Evolutionary conservation across 2,888 invertebrate species (phyloP).

Genomic region (Oscheius sp.): DNA sequence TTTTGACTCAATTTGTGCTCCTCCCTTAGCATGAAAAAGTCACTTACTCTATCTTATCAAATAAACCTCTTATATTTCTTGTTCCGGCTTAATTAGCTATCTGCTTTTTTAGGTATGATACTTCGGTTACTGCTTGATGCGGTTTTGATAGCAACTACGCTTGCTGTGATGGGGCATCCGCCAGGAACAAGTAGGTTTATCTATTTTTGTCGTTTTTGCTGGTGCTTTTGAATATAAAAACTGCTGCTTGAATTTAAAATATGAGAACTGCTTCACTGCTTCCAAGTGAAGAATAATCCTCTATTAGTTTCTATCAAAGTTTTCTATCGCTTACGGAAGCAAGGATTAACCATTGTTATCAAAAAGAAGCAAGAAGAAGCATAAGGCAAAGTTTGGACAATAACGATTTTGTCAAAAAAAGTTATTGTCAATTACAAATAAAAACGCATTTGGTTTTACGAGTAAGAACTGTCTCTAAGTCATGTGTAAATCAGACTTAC

Average conservation of each 20-base stretch:
- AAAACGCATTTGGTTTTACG: too few species aligned
- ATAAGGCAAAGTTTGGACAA: too few species aligned
- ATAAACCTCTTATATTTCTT: neutral
- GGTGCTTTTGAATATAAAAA: neutral
- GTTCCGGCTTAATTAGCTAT: neutral
- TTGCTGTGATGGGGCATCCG: slow-evolving; percentile 8
- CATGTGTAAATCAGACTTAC: too few species aligned
- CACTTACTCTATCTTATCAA: neutral
- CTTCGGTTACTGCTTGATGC: neutral
- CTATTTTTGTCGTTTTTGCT: neutral
- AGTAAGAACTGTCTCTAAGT: too few species aligned
- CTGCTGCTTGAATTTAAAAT: too few species aligned
- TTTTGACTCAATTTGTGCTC: neutral
- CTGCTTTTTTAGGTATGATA: slow-evolving; percentile 10
- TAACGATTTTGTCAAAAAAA: neutral
- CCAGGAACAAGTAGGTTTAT: slow-evolving; percentile 4
- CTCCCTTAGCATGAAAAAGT: neutral
- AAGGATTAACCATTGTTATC: too few species aligned
- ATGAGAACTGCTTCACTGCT: too few species aligned
- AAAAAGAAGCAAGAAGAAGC: too few species aligned
- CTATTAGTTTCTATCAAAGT: too few species aligned
- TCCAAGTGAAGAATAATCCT: too few species aligned
- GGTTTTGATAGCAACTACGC: neutral
- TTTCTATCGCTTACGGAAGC: too few species aligned
- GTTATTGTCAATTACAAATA: neutral